Base-by-base conservation (phyloP, 2,888 invertebrate genomes). In the Volucella inanis region DNA sequence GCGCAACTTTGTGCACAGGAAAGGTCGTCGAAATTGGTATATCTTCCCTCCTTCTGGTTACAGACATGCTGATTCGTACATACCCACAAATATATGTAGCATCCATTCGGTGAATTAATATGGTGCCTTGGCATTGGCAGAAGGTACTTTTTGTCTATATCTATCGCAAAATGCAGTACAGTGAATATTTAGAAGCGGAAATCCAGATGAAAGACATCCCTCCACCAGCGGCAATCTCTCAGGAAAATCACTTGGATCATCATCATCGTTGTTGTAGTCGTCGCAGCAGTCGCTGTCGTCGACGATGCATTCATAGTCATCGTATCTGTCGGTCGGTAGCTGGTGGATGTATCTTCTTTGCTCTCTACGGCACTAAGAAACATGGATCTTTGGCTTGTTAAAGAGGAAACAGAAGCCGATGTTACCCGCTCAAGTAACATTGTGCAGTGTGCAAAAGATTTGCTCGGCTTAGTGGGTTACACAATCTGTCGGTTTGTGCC, bases 171-270 rank as follows among this genome's bases (percentile, higher is more conserved):
- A 57, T 52, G 55, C 62, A 74, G 47, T 65, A 74, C 61, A 80
- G 74, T 81, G 76, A 70, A 75, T 71, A 76, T 81, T 81, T 81
- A 65, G 54, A 76, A 49, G 65, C 77, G 79, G 59, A 59, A 59
- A 50, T 65, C 70, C 59, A 75, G 65, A 84, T 79, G 84, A 79
- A 75, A 84, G 79, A 75, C 79, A 79, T 79, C 84, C 64, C 79
- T 79, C 75, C 75, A 79, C 75, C 80, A 75, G 76, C 71, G 84
- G 80, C 79, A 85, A 85, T 86, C 81, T 86, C 68, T 80, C 81
- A 86, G 81, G 68, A 68, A 86, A 86, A 86, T 86, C 85, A 86
- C 84, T 81, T 86, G 85, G 85, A 81, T 81, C 85, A 68, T 86
- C 85, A 67, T 80, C 68, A 62, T 76, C 79, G 18, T 84, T 61